phyloP scores from a whole-genome alignment of 2,797 vertebrate genomes.

The Arctocebus calabarensis region DNA sequence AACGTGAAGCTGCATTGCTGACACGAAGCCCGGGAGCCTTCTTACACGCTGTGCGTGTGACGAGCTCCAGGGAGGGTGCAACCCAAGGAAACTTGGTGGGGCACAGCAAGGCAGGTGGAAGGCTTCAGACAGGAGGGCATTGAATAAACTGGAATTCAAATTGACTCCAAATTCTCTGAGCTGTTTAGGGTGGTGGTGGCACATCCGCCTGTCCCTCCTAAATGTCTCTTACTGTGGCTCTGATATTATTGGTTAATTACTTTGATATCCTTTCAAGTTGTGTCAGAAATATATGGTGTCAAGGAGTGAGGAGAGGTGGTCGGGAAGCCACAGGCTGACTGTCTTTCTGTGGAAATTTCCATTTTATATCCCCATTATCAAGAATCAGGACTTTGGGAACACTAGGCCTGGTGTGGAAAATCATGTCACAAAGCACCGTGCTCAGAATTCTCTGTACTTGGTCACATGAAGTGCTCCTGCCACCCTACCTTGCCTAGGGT shows the following conservation, averaged over 20 bases:
- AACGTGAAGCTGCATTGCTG: neutral
- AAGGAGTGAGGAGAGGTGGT: neutral
- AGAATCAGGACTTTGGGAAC: too few relatives aligned
- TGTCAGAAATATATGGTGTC: neutral
- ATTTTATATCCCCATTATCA: too few relatives aligned
- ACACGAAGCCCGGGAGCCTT: neutral
- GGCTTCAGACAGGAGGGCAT: neutral
- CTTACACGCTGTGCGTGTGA: fast-evolving
- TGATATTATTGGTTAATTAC: neutral
- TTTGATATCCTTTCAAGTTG: neutral
- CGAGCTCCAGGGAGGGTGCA: neutral
- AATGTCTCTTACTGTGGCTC: neutral
- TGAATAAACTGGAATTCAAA: too few relatives aligned
- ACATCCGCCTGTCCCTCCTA: neutral
- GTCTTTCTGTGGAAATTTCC: too few relatives aligned
- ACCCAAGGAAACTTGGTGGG: neutral
- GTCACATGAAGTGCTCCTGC: too few relatives aligned
- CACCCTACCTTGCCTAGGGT: too few relatives aligned
- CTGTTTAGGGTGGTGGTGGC: neutral
- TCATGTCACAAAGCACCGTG: too few relatives aligned
- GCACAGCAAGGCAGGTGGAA: fast-evolving
- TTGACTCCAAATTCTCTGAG: too few relatives aligned
- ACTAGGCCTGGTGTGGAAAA: too few relatives aligned
- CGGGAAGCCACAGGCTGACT: too few relatives aligned
- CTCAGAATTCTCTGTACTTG: too few relatives aligned